Percentiles rank a stretch among this genome's conserved stretches.
Evolutionary conservation across 2,888 invertebrate genomes (phyloP).

Genomic region (Drosophila nr. fundita): DNA sequence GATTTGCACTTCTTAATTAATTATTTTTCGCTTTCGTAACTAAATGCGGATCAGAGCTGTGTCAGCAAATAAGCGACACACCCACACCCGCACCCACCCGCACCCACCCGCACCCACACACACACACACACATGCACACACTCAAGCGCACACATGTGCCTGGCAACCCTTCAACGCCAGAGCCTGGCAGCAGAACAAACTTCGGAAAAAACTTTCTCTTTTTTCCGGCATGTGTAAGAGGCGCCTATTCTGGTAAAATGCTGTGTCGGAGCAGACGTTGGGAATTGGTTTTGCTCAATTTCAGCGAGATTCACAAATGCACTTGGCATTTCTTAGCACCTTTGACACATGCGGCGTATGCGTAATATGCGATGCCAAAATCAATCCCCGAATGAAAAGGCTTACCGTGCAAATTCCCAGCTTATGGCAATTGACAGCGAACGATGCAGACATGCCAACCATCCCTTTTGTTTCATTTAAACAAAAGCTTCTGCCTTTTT

Average conservation of each 20-base stretch:
- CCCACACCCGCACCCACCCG: constrained; percentile 15
- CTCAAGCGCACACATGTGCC: background rate
- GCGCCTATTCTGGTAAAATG: constrained; percentile 2
- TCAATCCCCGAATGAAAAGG: constrained; percentile 64
- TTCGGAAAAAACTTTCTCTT: constrained; percentile 47
- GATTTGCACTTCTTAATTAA: constrained; percentile 80
- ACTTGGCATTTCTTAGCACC: constrained; percentile 48
- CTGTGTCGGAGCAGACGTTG: constrained; percentile 6
- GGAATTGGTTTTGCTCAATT: constrained; percentile 19
- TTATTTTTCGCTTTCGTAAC: constrained; percentile 71
- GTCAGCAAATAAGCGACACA: constrained; percentile 60
- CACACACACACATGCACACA: constrained; percentile 3
- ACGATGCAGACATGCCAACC: constrained; percentile 55
- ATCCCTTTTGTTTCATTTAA: constrained; percentile 61
- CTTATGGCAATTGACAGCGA: constrained; percentile 70
- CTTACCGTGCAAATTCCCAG: constrained; percentile 68
- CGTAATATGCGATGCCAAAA: constrained; percentile 57
- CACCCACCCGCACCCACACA: constrained; percentile 9
- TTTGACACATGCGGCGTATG: constrained; percentile 47
- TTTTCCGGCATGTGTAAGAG: constrained; percentile 8
- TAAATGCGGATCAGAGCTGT: constrained; percentile 62
- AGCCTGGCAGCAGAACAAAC: constrained; percentile 40
- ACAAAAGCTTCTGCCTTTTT: constrained; percentile 35
- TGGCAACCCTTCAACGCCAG: constrained; percentile 38
- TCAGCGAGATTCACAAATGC: constrained; percentile 35